Evolutionary conservation across 2,888 invertebrate genomes (phyloP), one percentile per base, ranked within the genome.

Genomic region (Apodemia duryi): DNA sequence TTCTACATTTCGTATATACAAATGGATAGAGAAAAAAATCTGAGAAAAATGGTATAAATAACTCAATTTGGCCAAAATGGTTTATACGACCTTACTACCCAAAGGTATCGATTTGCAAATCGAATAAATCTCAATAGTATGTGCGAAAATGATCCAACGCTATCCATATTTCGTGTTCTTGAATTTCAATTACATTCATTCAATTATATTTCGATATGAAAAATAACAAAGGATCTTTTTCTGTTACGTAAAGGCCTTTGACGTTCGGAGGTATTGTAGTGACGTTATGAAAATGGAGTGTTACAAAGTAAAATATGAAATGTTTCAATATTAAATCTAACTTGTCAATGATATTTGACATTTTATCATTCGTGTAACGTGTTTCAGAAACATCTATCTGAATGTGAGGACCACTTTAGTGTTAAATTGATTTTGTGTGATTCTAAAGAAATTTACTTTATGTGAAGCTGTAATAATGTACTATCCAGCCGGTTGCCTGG

Each of bases 331-430:
- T 60, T 60, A 32, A 32, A 60, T 60, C 32, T 60, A 60, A 32
- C 29, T 60, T 32, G 57, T 60, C 57, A 32, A 60, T 35, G 57
- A 60, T 60, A 60, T 60, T 60, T 60, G 57, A 60, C 57, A 13
- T 35, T 35, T 57, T 13, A 29, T 32, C 13, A 6, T 57, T 32
- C 49, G 32, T 57, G 57, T 57, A 13, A 28, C 28, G 52, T 57
- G 29, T 57, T 13, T 10, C 28, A 28, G 11, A 54, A 54, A 54
- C 54, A 54, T 6, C 52, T 2, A 21, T 54, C 29, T 11, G 28
- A 54, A 54, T 10, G 29, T 54, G 54, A 28, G 29, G 29, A 54
- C 29, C 29, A 29, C 5, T 54, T 10, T 29, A 0, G 52, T 21
- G 21, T 28, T 11, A 54, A 10, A 54, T 29, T 54, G 28, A 54